Conservation (phyloP, 2,888 invertebrate genomes). For the Cinara cedri region DNA sequence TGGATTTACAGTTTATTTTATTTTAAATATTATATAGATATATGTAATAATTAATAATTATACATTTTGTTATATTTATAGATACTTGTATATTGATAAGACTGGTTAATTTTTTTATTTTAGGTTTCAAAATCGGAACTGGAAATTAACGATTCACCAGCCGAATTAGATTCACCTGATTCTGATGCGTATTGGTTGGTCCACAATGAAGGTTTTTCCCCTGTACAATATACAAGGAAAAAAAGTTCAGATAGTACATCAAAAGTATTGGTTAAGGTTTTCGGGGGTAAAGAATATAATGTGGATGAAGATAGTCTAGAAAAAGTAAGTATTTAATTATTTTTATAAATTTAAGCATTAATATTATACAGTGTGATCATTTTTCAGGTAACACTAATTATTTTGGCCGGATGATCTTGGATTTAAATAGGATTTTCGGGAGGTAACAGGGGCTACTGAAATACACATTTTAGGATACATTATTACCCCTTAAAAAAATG, state of each 20-base stretch:
- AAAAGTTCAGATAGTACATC: constrained; percentile 63
- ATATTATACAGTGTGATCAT: no score
- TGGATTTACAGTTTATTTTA: constrained; percentile 26
- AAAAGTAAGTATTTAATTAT: constrained; percentile 68
- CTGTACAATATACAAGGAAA: constrained; percentile 67
- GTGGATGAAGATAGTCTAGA: constrained; percentile 97
- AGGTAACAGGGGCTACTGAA: no score
- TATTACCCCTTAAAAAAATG: no score
- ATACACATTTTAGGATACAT: no score
- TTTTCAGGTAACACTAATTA: no score
- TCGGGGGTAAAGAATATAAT: constrained; percentile 81
- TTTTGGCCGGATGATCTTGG: no score
- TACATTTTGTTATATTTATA: not conserved
- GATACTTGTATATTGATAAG: not conserved
- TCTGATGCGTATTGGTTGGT: constrained; percentile 88
- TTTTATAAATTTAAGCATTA: no score
- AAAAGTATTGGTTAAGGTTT: constrained; percentile 77
- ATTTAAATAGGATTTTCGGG: no score
- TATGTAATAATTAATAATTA: not conserved
- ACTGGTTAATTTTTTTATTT: not conserved
- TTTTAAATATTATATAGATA: constrained; percentile 24
- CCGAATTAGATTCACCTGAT: constrained; percentile 74
- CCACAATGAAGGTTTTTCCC: constrained; percentile 90
- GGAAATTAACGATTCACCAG: constrained; percentile 66
- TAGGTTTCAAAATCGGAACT: constrained; percentile 24